These are phyloP conservation scores for Butorides virescens DNA, from an alignment of 2,113 vertebrate species.

Conservation along the genomic window DNA sequence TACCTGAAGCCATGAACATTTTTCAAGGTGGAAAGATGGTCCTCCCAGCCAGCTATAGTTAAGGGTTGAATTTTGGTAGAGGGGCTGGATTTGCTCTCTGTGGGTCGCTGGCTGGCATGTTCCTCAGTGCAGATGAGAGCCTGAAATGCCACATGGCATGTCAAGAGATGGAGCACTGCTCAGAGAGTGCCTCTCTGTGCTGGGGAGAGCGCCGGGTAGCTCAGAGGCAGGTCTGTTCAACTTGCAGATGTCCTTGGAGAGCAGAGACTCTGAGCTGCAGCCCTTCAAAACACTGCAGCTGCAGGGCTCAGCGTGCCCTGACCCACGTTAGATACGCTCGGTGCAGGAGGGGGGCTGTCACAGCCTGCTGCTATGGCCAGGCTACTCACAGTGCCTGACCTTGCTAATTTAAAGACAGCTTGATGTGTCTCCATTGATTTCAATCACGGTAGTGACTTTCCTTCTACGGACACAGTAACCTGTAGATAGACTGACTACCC, in stretches of 20 bases:
- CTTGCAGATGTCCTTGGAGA: background rate
- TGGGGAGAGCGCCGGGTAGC: background rate
- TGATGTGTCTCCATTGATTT: background rate
- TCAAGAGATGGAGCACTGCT: background rate
- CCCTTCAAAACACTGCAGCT: background rate
- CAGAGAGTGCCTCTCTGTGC: background rate
- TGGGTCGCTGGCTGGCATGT: background rate
- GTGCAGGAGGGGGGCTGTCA: background rate
- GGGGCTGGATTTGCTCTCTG: background rate
- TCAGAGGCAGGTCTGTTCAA: background rate
- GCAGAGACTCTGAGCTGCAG: background rate
- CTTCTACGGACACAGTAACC: background rate
- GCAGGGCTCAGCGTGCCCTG: fast-evolving
- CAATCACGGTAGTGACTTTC: background rate
- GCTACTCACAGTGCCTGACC: background rate
- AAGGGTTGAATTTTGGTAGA: background rate
- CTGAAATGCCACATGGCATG: background rate
- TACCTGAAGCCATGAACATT: background rate
- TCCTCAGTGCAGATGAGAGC: background rate
- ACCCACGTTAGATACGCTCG: background rate
- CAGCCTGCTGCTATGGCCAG: background rate
- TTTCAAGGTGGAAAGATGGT: background rate
- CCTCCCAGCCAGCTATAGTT: background rate
- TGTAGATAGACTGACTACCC: background rate
- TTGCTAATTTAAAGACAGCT: background rate